These are phyloP conservation scores for Theretra japonica DNA, from an alignment of 2,888 invertebrate genomes.

Conservation along the genomic window DNA sequence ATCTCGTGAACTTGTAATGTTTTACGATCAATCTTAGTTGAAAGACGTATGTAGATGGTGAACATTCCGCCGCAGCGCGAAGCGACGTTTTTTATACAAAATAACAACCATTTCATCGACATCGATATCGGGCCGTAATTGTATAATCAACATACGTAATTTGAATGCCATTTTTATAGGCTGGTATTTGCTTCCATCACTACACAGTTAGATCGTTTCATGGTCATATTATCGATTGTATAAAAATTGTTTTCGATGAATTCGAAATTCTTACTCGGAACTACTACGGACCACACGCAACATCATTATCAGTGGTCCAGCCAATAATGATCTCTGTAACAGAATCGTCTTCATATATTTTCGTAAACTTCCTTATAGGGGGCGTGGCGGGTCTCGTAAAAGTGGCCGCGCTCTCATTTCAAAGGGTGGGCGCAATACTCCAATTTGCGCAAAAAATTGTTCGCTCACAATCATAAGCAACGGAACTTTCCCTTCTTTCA, in stretches of 20 bases:
- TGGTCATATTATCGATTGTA: conserved; percentile 53
- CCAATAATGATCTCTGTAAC: conserved; percentile 46
- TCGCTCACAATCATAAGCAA: conserved; percentile 52
- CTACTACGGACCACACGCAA: conserved; percentile 66
- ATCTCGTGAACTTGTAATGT: conserved; percentile 59
- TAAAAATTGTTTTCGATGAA: conserved; percentile 54
- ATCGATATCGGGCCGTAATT: conserved; percentile 56
- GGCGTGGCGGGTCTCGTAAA: conserved; percentile 46
- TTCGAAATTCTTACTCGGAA: conserved; percentile 57
- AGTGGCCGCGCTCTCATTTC: conserved; percentile 57
- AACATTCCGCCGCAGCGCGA: conserved; percentile 49
- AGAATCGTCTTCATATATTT: conserved; percentile 28
- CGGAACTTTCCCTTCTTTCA: conserved; percentile 59
- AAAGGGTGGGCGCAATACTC: conserved; percentile 62
- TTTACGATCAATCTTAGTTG: conserved; percentile 57
- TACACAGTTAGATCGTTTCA: conserved; percentile 62
- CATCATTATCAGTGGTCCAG: conserved; percentile 61
- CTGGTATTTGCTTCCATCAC: conserved; percentile 55
- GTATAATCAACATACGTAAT: conserved; percentile 60
- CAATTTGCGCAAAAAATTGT: conserved; percentile 61
- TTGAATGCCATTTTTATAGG: conserved; percentile 61
- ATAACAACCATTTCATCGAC: conserved; percentile 57
- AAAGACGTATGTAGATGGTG: conserved; percentile 53
- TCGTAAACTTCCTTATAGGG: conserved; percentile 46
- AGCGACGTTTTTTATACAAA: conserved; percentile 49